A percentile compares a stretch with the other conserved stretches of the same genome.
Conservation (phyloP, 2,797 vertebrate genomes). For the Micrastur ruficollis region DNA sequence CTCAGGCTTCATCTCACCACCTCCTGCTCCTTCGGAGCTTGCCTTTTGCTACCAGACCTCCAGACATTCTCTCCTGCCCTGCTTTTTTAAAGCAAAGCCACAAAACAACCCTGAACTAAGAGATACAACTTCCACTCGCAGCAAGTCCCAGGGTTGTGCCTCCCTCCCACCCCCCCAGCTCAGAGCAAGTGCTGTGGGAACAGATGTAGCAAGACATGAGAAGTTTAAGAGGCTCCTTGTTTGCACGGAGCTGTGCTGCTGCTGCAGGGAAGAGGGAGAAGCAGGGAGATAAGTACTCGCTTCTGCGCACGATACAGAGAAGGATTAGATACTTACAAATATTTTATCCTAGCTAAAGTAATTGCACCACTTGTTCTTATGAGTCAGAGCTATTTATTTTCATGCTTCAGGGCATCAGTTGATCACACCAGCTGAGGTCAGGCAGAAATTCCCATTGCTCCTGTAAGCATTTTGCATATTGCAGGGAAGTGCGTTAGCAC, state of each 20-base stretch:
- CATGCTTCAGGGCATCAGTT: slow-evolving; percentile 68
- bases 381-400: slow-evolving; percentile 71
- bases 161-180: not conserved
- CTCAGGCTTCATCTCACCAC: not conserved
- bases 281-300: not conserved
- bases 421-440: slow-evolving; percentile 67
- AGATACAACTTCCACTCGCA: not conserved
- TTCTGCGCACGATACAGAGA: slow-evolving; percentile 2
- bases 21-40: not conserved
- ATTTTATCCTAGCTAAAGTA: slow-evolving; percentile 69
- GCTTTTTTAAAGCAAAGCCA: not conserved
- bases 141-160: fast-evolving
- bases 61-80: not conserved
- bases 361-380: slow-evolving; percentile 69
- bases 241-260: not conserved
- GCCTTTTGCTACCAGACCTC: not conserved
- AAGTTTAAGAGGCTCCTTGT: not conserved
- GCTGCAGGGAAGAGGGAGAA: not conserved
- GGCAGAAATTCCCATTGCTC: slow-evolving; percentile 65
- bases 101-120: not conserved
- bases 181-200: not conserved
- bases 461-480: slow-evolving; percentile 42
- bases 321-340: slow-evolving; percentile 69
- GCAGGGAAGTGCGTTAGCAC: not conserved
- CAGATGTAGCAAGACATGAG: not conserved